Evolutionary conservation across 2,888 invertebrate genomes (phyloP).

Genomic region (Copidosoma aretas): DNA sequence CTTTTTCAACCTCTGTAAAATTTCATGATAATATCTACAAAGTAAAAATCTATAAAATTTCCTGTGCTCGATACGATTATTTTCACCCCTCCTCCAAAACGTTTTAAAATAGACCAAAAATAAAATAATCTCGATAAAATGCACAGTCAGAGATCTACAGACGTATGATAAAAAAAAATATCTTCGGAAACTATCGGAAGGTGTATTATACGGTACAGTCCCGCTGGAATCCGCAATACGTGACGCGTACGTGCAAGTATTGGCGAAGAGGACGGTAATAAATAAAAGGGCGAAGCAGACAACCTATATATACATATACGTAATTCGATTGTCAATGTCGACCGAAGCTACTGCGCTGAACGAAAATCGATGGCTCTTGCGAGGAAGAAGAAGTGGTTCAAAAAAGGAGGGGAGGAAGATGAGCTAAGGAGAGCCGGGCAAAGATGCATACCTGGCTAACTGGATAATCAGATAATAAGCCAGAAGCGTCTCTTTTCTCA

Average conservation of each 20-base stretch:
- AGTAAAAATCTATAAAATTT: too few species aligned
- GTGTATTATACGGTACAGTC: too few species aligned
- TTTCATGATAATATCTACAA: too few species aligned
- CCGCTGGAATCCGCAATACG: neutral
- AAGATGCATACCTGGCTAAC: constrained; percentile 54
- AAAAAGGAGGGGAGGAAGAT: neutral
- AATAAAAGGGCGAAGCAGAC: constrained; percentile 9
- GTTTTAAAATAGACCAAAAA: too few species aligned
- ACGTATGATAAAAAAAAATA: too few species aligned
- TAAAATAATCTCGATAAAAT: too few species aligned
- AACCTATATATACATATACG: neutral
- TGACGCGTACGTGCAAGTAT: neutral
- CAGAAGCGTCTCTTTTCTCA: constrained; percentile 37
- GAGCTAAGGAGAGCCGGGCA: too few species aligned
- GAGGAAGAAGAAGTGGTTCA: neutral
- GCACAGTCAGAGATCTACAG: too few species aligned
- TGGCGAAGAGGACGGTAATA: neutral
- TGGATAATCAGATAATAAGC: constrained; percentile 61
- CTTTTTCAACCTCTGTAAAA: too few species aligned
- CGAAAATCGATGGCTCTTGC: constrained; percentile 21
- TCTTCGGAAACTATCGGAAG: neutral
- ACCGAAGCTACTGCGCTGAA: constrained; percentile 9
- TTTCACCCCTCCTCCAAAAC: too few species aligned
- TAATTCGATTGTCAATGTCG: constrained; percentile 24
- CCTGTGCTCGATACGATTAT: too few species aligned